Conservation (phyloP, 1,140 invertebrate genomes). For the Radopholus similis region DNA sequence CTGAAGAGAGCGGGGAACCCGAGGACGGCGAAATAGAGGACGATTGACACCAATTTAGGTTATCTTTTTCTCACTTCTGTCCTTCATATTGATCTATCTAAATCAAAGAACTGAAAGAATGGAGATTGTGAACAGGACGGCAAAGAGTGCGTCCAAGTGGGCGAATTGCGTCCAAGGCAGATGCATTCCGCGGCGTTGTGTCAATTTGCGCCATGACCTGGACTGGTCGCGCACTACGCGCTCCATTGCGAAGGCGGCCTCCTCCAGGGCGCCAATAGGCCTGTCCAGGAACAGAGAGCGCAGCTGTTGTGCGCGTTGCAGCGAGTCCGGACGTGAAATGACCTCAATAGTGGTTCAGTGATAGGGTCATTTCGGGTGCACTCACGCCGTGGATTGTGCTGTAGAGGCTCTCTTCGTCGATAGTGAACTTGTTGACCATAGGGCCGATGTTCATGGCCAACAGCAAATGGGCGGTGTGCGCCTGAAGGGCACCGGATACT, state of each 20-base stretch:
- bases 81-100: too few species aligned
- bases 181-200: neutral
- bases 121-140: too few species aligned
- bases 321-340: neutral
- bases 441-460: neutral
- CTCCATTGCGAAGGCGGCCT: constrained; percentile 9
- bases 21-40: too few species aligned
- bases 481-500: neutral
- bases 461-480: constrained; percentile 18
- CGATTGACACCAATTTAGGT: too few species aligned
- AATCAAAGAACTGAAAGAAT: too few species aligned
- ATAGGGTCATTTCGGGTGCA: neutral
- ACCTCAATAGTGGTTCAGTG: neutral
- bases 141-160: constrained; percentile 5
- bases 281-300: constrained; percentile 14
- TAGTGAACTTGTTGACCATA: constrained; percentile 22
- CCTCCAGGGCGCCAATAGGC: constrained; percentile 13
- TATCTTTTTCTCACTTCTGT: too few species aligned
- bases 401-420: constrained; percentile 14
- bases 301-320: constrained; percentile 4
- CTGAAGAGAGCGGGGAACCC: too few species aligned
- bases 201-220: neutral
- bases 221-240: neutral
- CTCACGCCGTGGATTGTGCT: neutral
- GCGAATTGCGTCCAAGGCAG: constrained; percentile 2